Evolutionary conservation across 2,113 vertebrate genomes (phyloP).

Genomic region (Patagioenas fasciata): DNA sequence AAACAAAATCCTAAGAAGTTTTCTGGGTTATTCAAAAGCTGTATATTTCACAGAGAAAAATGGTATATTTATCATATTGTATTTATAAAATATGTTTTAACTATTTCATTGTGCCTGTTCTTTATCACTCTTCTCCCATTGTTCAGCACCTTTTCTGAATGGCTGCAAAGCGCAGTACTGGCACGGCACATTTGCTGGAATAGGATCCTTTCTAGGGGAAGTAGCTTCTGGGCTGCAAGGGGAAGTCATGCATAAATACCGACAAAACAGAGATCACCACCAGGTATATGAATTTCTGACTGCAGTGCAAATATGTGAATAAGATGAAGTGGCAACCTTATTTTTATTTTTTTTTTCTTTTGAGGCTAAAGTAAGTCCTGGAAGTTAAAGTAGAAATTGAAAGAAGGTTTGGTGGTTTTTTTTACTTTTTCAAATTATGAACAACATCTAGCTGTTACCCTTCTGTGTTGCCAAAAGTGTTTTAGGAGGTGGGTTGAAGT

Average conservation of each 20-base stretch:
- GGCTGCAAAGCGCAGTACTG: neutral
- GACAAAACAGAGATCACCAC: neutral
- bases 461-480: neutral
- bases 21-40: neutral
- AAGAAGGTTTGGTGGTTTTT: neutral
- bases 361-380: neutral
- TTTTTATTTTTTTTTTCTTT: neutral
- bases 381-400: neutral
- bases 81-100: neutral
- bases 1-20: neutral
- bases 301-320: neutral
- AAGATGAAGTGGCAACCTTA: neutral
- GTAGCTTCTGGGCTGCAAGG: neutral
- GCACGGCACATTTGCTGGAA: neutral
- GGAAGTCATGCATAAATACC: neutral
- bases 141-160: neutral
- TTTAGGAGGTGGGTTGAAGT: neutral
- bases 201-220: neutral
- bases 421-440: neutral
- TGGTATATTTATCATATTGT: neutral
- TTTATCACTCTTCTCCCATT: neutral
- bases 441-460: neutral
- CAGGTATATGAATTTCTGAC: neutral
- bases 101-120: neutral
- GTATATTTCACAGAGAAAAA: neutral